Percentiles rank a stretch among this genome's conserved stretches.
Conservation (phyloP, 1,140 invertebrate genomes). For the Heliothis virescens region DNA sequence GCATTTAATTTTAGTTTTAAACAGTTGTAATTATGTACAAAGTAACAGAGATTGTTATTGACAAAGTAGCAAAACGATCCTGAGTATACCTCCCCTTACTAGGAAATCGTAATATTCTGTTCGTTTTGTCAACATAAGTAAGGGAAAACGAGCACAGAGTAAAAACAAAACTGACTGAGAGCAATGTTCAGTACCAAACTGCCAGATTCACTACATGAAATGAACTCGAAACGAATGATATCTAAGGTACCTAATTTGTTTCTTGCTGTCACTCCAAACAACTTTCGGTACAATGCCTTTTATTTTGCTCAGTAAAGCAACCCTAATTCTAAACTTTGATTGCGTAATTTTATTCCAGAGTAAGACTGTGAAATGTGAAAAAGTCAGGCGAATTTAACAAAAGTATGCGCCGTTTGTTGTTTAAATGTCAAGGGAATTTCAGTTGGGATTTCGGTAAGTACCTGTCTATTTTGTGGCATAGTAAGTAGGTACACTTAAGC, state of each 20-base stretch:
- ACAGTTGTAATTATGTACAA: slow-evolving; percentile 50
- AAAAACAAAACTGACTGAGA: slow-evolving; percentile 34
- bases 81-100: slow-evolving; percentile 51
- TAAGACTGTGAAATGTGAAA: slow-evolving; percentile 42
- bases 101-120: slow-evolving; percentile 55
- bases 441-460: slow-evolving; percentile 12
- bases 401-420: slow-evolving; percentile 18
- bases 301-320: slow-evolving; percentile 52
- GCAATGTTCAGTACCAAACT: slow-evolving; percentile 47
- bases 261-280: slow-evolving; percentile 47
- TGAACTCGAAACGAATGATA: slow-evolving; percentile 45
- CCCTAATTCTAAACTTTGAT: slow-evolving; percentile 50
- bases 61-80: slow-evolving; percentile 41
- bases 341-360: slow-evolving; percentile 45
- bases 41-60: slow-evolving; percentile 43
- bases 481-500: slow-evolving; percentile 6
- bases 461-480: slow-evolving; percentile 6
- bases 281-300: slow-evolving; percentile 44
- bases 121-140: slow-evolving; percentile 41
- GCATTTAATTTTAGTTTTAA: slow-evolving; percentile 37
- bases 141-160: slow-evolving; percentile 25
- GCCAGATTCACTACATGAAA: slow-evolving; percentile 47
- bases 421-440: slow-evolving; percentile 33
- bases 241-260: slow-evolving; percentile 43
- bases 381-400: slow-evolving; percentile 26